A percentile compares a stretch with the other conserved stretches of the same genome.
phyloP scores from a whole-genome alignment of 2,888 invertebrate genomes.

The Bellardia pandia region DNA sequence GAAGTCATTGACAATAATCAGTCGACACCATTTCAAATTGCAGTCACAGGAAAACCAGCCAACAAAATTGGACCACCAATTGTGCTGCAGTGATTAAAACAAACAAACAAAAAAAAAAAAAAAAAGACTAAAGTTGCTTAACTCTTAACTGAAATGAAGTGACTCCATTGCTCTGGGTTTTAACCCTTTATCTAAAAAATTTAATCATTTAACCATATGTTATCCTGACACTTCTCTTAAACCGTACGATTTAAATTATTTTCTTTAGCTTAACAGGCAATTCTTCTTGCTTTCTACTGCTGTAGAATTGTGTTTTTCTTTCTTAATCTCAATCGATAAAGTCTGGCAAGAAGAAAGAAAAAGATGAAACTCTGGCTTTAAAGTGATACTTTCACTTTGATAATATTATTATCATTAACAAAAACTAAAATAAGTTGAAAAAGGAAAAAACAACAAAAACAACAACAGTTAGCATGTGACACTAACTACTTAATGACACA shows the following conservation, averaged over 20 bases:
- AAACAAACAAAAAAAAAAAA: constrained; percentile 16
- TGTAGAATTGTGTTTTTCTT: constrained; percentile 24
- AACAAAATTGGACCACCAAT: constrained; percentile 67
- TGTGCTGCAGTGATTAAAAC: constrained; percentile 31
- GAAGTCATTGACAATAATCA: constrained; percentile 73
- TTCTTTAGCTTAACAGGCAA: constrained; percentile 8
- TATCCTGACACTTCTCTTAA: constrained; percentile 68
- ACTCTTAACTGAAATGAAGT: constrained; percentile 23
- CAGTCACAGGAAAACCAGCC: constrained; percentile 32
- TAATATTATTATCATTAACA: constrained; percentile 74
- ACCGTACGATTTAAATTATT: constrained; percentile 52
- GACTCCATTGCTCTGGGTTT: constrained; percentile 35
- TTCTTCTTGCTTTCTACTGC: background rate
- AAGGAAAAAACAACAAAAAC: constrained; percentile 2
- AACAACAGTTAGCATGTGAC: constrained; percentile 69
- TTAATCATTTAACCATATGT: constrained; percentile 70
- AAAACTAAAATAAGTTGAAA: constrained; percentile 29
- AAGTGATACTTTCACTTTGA: constrained; percentile 76
- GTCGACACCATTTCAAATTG: constrained; percentile 70
- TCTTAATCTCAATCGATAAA: constrained; percentile 56
- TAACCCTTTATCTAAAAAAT: constrained; percentile 68
- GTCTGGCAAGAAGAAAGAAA: constrained; percentile 39
- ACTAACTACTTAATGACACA: constrained; percentile 72
- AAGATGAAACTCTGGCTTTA: constrained; percentile 33
- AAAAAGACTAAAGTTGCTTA: background rate